Evolutionary conservation across 2,113 vertebrate genomes (phyloP).

Genomic region (Hydropotes inermis): DNA sequence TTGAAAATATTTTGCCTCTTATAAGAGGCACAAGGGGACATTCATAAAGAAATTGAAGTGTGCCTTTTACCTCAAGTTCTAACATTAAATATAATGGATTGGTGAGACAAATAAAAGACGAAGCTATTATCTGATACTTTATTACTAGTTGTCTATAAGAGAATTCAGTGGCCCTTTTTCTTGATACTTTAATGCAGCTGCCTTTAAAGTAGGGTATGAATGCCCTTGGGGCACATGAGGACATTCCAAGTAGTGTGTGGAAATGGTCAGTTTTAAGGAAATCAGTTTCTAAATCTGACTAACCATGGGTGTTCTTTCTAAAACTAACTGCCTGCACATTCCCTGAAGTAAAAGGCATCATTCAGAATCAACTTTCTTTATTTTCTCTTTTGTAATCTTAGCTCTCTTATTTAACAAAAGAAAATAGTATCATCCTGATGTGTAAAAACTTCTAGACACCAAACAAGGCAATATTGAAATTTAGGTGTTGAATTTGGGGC

Average conservation of each 20-base stretch:
- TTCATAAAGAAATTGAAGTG: conserved; percentile 48
- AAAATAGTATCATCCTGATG: neutral
- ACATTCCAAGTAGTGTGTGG: neutral
- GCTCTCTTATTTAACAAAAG: neutral
- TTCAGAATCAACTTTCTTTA: neutral
- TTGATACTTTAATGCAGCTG: neutral
- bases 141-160: neutral
- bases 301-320: neutral
- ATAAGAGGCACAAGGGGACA: conserved; percentile 35
- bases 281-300: neutral
- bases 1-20: conserved; percentile 70
- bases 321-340: neutral
- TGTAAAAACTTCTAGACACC: neutral
- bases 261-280: neutral
- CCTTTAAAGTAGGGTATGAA: neutral
- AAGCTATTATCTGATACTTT: neutral
- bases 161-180: neutral
- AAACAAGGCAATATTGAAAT: neutral
- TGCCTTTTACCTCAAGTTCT: conserved; percentile 10
- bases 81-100: conserved; percentile 38
- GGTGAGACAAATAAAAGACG: neutral
- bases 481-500: neutral
- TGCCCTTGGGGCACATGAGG: neutral
- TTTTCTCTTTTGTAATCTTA: neutral
- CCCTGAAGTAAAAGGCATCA: neutral